A percentile compares a stretch with the other conserved stretches of the same genome.
These are phyloP conservation scores for Drosophila ananassae DNA, from an alignment of 1,140 invertebrate genomes.

Conservation along the genomic window DNA sequence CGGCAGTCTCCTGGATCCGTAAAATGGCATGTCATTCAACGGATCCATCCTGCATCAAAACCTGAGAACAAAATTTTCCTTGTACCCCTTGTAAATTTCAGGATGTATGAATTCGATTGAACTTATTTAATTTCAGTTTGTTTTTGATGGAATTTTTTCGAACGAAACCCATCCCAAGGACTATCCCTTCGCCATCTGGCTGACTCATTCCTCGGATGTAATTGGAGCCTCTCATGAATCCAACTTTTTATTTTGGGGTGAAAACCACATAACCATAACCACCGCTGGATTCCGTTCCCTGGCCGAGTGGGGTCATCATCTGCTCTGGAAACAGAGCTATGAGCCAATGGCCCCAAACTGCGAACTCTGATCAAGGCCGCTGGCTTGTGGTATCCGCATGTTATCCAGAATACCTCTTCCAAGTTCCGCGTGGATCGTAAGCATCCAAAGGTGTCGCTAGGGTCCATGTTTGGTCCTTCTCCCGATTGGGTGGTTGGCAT, in stretches of 20 bases:
- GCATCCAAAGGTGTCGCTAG: conserved; percentile 95
- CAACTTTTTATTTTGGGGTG: conserved; percentile 97
- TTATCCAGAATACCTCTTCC: conserved; percentile 94
- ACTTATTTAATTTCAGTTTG: conserved; percentile 86
- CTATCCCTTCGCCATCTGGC: conserved; percentile 94
- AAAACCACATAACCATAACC: conserved; percentile 94
- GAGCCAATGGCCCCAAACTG: conserved; percentile 91
- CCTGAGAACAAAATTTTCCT: no score
- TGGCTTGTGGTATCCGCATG: conserved; percentile 96
- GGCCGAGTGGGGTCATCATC: conserved; percentile 89
- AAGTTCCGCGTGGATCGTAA: conserved; percentile 94
- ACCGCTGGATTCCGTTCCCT: conserved; percentile 94
- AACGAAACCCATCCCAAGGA: conserved; percentile 98
- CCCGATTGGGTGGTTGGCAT: conserved; percentile 98
- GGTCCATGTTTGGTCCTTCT: conserved; percentile 97
- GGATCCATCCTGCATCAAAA: conserved; percentile 86
- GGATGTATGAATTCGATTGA: no score
- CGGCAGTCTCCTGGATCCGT: conserved; percentile 86
- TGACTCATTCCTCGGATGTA: conserved; percentile 99
- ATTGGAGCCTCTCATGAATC: conserved; percentile 97
- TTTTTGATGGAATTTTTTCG: conserved; percentile 98
- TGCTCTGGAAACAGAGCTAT: conserved; percentile 95
- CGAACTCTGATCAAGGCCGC: conserved; percentile 97
- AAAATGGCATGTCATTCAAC: conserved; percentile 91
- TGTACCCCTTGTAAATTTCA: no score